Base-by-base conservation (phyloP, 2,888 invertebrate genomes). In the Lepidocyrtoides sp. region DNA sequence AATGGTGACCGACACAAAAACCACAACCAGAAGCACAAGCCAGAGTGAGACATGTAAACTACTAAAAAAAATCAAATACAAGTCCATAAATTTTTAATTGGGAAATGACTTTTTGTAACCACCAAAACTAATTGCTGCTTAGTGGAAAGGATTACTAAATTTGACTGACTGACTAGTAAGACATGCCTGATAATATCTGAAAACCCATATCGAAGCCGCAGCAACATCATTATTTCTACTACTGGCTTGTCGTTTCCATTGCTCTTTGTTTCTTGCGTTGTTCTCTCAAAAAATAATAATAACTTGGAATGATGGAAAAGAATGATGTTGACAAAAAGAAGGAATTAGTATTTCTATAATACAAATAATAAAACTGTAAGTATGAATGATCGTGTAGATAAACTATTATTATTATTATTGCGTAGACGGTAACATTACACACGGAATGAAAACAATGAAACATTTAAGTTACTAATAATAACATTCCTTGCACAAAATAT, bases 401-500 rank as follows among this genome's bases (percentile, higher is more conserved):
- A 23, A 57, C 8, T 57, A n/a, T 66, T 4, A 12, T 29, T 66
- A n/a, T 63, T 17, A 54, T 66, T 66, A 57, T 66, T 32, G 32
- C 20, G 32, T 66, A 66, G 32, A 32, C 32, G 66, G 66, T 10
- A 26, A 10, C 14, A 14, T 29, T 12, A n/a, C 32, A 32, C 7
- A 26, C 32, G 32, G 29, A 66, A 66, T 66, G n/a, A 32, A 63
- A 63, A 66, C 14, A 29, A 14, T 63, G 66, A 48, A 84, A 84
- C 66, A 44, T 57, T 75, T 86, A 57, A 60, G 86, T 86, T 86
- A 86, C 86, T 86, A 86, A 5, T 86, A 86, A 60, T 86, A 86
- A 86, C 86, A 86, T 86, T 86, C 86, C 86, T 86, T 75, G 60
- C 17, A 20, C 29, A 36, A 2, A 69, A 20, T 57, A 57, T 20